Evolutionary conservation across 1,140 invertebrate species (phyloP), one percentile per base, ranked within the genome.

Genomic region (Listronotus oregonensis): DNA sequence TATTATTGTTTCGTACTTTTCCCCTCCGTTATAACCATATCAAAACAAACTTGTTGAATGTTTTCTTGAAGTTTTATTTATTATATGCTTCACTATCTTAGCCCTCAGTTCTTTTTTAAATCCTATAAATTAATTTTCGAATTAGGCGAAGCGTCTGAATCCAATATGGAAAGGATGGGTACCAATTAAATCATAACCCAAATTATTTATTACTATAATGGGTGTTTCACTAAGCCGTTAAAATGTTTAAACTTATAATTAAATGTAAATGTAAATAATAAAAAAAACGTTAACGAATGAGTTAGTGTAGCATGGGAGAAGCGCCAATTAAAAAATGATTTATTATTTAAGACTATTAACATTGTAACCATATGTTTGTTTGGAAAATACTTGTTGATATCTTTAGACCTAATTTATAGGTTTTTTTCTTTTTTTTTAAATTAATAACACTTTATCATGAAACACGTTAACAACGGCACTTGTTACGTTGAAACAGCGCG

Each of bases 261-360:
- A 56, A 56, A 56, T 44, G 55, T 57, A 57, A 57, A 43, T 56
- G 52, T 56, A 56, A 56, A 56, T 56, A 56, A 17, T 9, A 40
- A 32, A 21, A 51, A 52, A 52, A 56, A 57, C 43, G 44, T 18
- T 31, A 27, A 8, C 9, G 55, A 43, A 57, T 40, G 21, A 31
- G 55, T 57, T 57, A 46, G 55, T 34, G 21, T 31, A 27, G 50
- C 50, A 15, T 57, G 55, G 55, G 55, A 57, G 55, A 57, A 40
- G 55, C 55, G 55, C 55, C 55, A 57, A 57, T 57, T 57, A 57
- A 57, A 57, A 11, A 21, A 21, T 57, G 55, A 57, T 57, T 57
- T 57, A 57, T 57, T 10, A 21, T 21, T 51, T 27, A 14, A 15
- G 14, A 27, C 5, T n/a, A 8, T 8, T 12, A 46, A 46, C 8